phyloP scores from a whole-genome alignment of 2,797 vertebrate genomes.

The Micromesistius poutassou region DNA sequence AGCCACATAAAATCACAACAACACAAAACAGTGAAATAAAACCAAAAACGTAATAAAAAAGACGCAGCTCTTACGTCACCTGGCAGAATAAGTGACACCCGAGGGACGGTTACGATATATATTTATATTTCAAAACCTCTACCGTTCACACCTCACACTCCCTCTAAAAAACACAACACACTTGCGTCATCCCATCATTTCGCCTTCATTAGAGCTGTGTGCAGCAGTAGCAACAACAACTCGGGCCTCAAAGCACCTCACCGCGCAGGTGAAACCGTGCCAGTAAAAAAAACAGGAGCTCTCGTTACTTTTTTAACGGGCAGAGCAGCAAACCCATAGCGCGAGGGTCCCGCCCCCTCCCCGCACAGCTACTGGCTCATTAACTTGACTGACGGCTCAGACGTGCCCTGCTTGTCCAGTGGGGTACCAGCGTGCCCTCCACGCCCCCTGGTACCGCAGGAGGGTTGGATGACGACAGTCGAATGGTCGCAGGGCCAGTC shows the following conservation, averaged over 20 bases:
- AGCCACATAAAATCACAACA: conserved; percentile 21
- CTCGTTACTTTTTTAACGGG: conserved; percentile 63
- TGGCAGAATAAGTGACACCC: conserved; percentile 52
- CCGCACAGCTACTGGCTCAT: conserved; percentile 62
- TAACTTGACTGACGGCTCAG: conserved; percentile 57
- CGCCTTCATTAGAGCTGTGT: conserved; percentile 12
- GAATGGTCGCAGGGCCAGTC: no score
- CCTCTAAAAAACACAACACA: conserved; percentile 37
- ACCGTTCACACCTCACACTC: conserved; percentile 49
- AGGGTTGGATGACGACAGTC: no score
- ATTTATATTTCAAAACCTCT: conserved; percentile 46
- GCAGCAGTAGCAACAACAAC: conserved; percentile 38
- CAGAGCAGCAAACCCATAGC: conserved; percentile 36
- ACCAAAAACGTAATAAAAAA: conserved; percentile 40
- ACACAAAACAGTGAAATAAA: conserved; percentile 22
- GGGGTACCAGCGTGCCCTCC: conserved; percentile 19
- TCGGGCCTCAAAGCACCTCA: conserved; percentile 32
- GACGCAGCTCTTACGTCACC: conserved; percentile 37
- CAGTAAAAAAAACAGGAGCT: conserved; percentile 66
- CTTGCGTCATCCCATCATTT: conserved; percentile 57
- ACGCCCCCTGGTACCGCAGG: no score
- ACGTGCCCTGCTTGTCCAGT: conserved; percentile 36
- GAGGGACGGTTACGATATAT: conserved; percentile 28
- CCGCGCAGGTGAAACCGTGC: conserved; percentile 66
- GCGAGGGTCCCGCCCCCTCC: conserved; percentile 49